Percentiles rank a stretch among this genome's conserved stretches.
Evolutionary conservation across 2,113 vertebrate genomes (phyloP).

Genomic region (Oreochromis tanganicae): DNA sequence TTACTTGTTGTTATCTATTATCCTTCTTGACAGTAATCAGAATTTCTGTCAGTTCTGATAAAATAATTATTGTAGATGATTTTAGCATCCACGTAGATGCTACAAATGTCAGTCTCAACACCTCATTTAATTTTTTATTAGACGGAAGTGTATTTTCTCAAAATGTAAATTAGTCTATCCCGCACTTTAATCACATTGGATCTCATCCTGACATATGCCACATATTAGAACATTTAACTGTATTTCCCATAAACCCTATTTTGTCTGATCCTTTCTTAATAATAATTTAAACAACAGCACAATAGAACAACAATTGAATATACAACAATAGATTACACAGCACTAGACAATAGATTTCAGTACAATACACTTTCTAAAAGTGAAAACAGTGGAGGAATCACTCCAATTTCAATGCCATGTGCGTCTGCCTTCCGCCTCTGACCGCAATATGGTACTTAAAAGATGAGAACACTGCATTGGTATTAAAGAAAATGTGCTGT

Average conservation of each 20-base stretch:
- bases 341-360: not conserved
- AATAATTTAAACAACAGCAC: not conserved
- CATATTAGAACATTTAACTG: not conserved
- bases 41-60: not conserved
- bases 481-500: not conserved
- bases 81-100: not conserved
- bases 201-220: not conserved
- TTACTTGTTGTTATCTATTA: not conserved
- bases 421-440: not conserved
- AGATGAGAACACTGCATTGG: not conserved
- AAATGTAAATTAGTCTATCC: not conserved
- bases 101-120: not conserved
- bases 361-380: not conserved
- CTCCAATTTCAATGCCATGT: not conserved
- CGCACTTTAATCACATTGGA: not conserved
- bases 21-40: not conserved
- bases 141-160: not conserved
- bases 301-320: not conserved
- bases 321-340: not conserved
- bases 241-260: not conserved
- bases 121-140: not conserved
- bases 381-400: not conserved
- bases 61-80: not conserved
- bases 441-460: not conserved
- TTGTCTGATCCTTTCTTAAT: not conserved